Evolutionary conservation across 1,140 invertebrate genomes (phyloP), one percentile per base, ranked within the genome.

Genomic region (Danaus melanippus): DNA sequence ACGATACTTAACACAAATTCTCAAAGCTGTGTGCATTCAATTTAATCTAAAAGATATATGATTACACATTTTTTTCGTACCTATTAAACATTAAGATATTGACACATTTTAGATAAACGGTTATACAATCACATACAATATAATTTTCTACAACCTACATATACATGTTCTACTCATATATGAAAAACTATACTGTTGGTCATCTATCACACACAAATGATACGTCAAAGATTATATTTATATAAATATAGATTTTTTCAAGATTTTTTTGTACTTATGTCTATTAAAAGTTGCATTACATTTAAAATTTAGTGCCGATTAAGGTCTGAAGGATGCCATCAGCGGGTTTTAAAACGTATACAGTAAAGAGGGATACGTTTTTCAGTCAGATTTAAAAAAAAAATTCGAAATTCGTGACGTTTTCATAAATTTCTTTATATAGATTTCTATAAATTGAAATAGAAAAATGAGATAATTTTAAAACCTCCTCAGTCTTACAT

Each of bases 381-480:
- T 43, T 65, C 63, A 65, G 63, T 65, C 63, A 58, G 55, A 52
- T 55, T 15, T 46, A 44, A 51, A 54, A 46, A 50, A n/a, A n/a
- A 56, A 64, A 44, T 55, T 60, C 42, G 52, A 63, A 66, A 65
- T 52, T 56, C 46, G 44, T 56, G 21, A 45, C 12, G 50, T 51
- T 39, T 53, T 61, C 50, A 21, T 54, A 48, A 52, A 49, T 51
- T 53, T 58, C 53, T 56, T 60, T 42, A n/a, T 53, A 66, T 63
- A 61, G 69, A 69, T 62, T 66, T 67, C 51, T 69, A 69, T 62
- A 69, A 62, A 55, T 66, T 56, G 63, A 67, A 66, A 64, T 74
- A 75, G 71, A 82, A 82, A 79, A 78, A 69, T 74, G 67, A 63
- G 71, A 81, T 76, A 77, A 70, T 68, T 71, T 67, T 66, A 67